These are phyloP conservation scores for Pachyrhynchus sulphureomaculatus DNA, from an alignment of 1,140 invertebrate species.

Conservation along the genomic window DNA sequence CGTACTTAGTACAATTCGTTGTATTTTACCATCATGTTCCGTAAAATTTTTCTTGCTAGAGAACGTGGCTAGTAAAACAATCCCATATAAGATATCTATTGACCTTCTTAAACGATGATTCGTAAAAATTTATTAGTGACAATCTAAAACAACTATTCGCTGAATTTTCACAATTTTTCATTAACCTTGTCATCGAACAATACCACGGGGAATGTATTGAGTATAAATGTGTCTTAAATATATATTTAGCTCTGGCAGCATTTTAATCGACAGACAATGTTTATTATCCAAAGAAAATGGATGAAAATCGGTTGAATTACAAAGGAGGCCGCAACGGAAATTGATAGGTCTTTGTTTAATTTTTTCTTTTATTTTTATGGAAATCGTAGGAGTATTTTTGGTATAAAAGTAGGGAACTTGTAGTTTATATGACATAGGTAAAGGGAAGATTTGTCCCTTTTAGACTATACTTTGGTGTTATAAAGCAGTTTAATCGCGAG, in stretches of 20 bases:
- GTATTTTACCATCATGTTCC: too few relatives aligned
- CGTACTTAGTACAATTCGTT: too few relatives aligned
- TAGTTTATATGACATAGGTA: too few relatives aligned
- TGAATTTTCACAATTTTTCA: not conserved
- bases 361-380: not conserved
- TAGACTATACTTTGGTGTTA: too few relatives aligned
- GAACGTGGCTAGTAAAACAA: too few relatives aligned
- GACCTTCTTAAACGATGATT: too few relatives aligned
- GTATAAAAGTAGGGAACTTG: not conserved
- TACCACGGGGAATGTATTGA: slow-evolving; percentile 1
- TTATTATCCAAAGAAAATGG: slow-evolving; percentile 8
- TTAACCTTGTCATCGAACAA: not conserved
- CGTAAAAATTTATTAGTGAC: too few relatives aligned
- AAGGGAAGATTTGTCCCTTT: too few relatives aligned
- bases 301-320: not conserved
- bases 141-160: not conserved
- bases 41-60: too few relatives aligned
- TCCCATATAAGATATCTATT: too few relatives aligned
- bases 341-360: not conserved
- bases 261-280: slow-evolving; percentile 14
- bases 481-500: too few relatives aligned
- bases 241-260: slow-evolving; percentile 3
- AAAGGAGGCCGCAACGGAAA: slow-evolving; percentile 9
- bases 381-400: not conserved
- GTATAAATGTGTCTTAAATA: slow-evolving; percentile 4